Base-by-base conservation (phyloP, 2,888 invertebrate genomes). In the Pilophorus perplexus region DNA sequence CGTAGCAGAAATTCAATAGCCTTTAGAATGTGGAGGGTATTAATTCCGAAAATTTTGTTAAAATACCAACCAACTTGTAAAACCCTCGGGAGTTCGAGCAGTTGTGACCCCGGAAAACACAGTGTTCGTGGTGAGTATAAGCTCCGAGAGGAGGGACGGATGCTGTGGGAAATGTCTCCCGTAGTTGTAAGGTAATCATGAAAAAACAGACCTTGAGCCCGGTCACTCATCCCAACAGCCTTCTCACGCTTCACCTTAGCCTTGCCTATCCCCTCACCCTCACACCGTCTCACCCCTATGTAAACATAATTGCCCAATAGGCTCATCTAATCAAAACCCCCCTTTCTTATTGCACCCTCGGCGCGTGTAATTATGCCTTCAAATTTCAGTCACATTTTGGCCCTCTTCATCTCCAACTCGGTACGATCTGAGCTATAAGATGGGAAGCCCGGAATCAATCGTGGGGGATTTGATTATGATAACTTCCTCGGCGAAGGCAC, bases 121-220 rank as follows among this genome's bases (percentile, higher is more conserved):
- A n/a, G n/a, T n/a, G n/a, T n/a, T n/a, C n/a, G n/a, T n/a, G n/a
- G n/a, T n/a, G n/a, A n/a, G n/a, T n/a, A n/a, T n/a, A n/a, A n/a
- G n/a, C n/a, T n/a, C n/a, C n/a, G n/a, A n/a, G n/a, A n/a, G n/a
- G n/a, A n/a, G 16, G 37, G 55, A 55, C 28, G 44, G 62, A 62
- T 62, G 44, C 62, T 62, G 62, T 62, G 62, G 62, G 62, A 62
- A 62, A 62, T 62, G 62, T 62, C 62, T 62, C 62, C 48, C 62
- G 62, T 62, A 55, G 55, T 55, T 62, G 62, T 62, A 62, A 62
- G 62, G 62, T 62, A 62, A 62, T 62, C 62, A 62, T 46, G 33
- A 48, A 62, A 62, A 62, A 33, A 2, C 28, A 27, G 62, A 18
- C 62, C 62, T 62, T 62, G 62, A 37, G 38, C 28, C 33, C 55